A percentile compares a stretch with the other conserved stretches of the same genome.
phyloP scores from a whole-genome alignment of 2,888 invertebrate genomes.

The Baccha elongata region DNA sequence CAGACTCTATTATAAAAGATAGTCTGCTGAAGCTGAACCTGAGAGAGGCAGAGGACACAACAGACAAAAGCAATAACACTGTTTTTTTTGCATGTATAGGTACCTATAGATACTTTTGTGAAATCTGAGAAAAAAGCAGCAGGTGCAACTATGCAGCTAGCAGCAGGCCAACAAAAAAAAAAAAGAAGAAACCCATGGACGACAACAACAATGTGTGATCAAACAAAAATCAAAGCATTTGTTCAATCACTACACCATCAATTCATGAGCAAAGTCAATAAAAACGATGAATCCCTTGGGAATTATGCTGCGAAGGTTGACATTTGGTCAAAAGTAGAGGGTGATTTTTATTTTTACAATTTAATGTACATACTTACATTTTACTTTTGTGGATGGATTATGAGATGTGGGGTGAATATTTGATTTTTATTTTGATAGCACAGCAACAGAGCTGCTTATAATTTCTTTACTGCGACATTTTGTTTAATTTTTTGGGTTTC shows the following conservation, averaged over 20 bases:
- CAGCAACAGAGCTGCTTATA: conserved; percentile 15
- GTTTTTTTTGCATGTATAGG: conserved; percentile 27
- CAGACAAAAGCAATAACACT: no score
- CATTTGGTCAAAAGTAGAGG: conserved; percentile 52
- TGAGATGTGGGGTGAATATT: conserved; percentile 5
- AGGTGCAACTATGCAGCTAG: conserved; percentile 63
- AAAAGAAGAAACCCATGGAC: conserved; percentile 22
- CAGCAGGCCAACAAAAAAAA: conserved; percentile 9
- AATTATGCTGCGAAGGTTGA: conserved; percentile 12
- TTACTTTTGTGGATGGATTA: neutral
- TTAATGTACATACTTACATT: conserved; percentile 33
- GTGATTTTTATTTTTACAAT: neutral
- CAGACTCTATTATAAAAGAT: conserved; percentile 41
- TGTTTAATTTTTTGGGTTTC: conserved; percentile 6
- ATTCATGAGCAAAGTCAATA: conserved; percentile 9
- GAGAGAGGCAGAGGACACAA: no score
- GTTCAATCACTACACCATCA: neutral
- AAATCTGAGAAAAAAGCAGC: conserved; percentile 69
- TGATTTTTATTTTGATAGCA: conserved; percentile 18
- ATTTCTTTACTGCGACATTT: conserved; percentile 59
- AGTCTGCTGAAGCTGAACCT: conserved; percentile 25
- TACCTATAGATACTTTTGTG: conserved; percentile 44
- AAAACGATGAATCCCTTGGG: conserved; percentile 35
- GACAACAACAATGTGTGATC: conserved; percentile 41
- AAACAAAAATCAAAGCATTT: conserved; percentile 47